Conservation (phyloP, 1,140 invertebrate species). For the Catajapyx aquilonaris region DNA sequence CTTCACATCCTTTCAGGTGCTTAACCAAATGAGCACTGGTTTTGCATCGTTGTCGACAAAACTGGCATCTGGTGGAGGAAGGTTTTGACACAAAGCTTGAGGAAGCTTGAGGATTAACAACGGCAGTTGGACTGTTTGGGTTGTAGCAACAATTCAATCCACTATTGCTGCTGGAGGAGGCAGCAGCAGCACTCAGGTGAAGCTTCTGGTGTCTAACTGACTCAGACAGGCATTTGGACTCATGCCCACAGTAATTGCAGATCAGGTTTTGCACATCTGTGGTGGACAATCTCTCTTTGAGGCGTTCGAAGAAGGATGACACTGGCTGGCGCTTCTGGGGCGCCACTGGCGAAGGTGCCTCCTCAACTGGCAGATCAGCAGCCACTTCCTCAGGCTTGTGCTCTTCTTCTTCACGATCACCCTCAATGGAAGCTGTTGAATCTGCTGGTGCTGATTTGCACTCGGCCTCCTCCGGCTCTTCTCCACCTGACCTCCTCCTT, state of each 20-base stretch:
- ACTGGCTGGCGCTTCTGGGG: not conserved
- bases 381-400: not conserved
- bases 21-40: slow-evolving; percentile 47
- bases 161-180: too few species aligned
- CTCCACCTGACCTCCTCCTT: not conserved
- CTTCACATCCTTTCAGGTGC: slow-evolving; percentile 45
- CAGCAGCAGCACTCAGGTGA: slow-evolving; percentile 30
- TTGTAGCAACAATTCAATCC: too few species aligned
- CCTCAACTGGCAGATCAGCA: too few species aligned
- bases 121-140: too few species aligned
- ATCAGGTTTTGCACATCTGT: slow-evolving; percentile 28
- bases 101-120: too few species aligned
- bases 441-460: not conserved
- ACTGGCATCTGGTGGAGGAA: slow-evolving; percentile 51
- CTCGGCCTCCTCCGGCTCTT: not conserved
- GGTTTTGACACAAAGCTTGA: not conserved
- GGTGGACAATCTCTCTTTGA: slow-evolving; percentile 44
- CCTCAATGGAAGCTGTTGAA: not conserved
- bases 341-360: too few species aligned
- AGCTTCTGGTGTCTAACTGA: slow-evolving; percentile 46
- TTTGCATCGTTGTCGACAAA: slow-evolving; percentile 63
- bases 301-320: slow-evolving; percentile 50
- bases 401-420: too few species aligned
- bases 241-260: slow-evolving; percentile 49
- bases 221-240: slow-evolving; percentile 67